Evolutionary conservation across 2,797 vertebrate genomes (phyloP), one percentile per base, ranked within the genome.

Genomic region (Sphenopsis melanotis): DNA sequence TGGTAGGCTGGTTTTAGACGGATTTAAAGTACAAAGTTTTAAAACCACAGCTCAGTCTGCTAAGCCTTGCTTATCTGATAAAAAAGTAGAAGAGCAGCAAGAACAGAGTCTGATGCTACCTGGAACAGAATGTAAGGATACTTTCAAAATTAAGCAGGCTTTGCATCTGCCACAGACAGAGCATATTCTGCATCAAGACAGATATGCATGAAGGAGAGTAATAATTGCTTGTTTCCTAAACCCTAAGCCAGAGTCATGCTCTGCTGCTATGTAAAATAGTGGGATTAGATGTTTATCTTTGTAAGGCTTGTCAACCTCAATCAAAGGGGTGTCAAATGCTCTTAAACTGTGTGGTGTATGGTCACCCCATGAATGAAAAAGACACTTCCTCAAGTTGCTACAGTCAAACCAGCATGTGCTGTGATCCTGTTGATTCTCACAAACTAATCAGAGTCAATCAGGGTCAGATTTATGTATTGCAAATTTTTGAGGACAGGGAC

Each of bases 271-370:
- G 3, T 56, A 88, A 83, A 39, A 72, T 10, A 41, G 4, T 64
- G 66, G 78, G 87, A 93, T 91, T 90, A 87, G 41, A 47, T 39
- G 82, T 77, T 75, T 53, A 50, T 44, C 70, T 79, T 87, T 93
- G 80, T 78, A 92, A 93, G 83, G 76, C 37, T 83, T 91, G 94
- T 70, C 90, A 93, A 29, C 41, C 41, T 93, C 84, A 91, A 41
- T 91, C 93, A 95, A 90, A 83, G 61, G 85, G 20, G 32, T 77
- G 60, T 69, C 37, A 61, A 7, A 72, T 76, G 20, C 57, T 92
- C 70, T 93, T 91, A 90, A 85, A 69, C 65, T 90, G 36, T 34
- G 44, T 20, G 29, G 71, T 61, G 55, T 92, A 80, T 86, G 71
- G 83, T 64, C 64, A 93, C 29, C 14, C 42, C n/a, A 52, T 64